phyloP scores from a whole-genome alignment of 2,888 invertebrate species.

The Meliscaeva auricollis region DNA sequence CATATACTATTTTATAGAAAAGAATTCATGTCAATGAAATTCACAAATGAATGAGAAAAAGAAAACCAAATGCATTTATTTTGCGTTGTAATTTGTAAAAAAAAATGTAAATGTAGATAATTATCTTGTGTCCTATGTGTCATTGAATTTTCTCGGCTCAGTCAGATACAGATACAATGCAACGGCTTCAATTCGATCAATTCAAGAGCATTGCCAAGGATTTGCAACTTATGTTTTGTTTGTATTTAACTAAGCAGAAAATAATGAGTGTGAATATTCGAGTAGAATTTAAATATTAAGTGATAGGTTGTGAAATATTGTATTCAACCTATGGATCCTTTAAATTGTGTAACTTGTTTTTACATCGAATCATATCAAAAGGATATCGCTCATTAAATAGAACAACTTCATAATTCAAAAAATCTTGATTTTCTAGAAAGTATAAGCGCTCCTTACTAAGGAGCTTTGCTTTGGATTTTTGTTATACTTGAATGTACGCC shows the following conservation, averaged over 20 bases:
- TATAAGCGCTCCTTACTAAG: too few species aligned
- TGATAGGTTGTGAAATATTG: not conserved
- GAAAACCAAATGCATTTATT: not conserved
- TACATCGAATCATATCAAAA: not conserved
- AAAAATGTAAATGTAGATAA: slow-evolving; percentile 29
- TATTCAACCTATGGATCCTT: not conserved
- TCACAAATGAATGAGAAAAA: slow-evolving; percentile 40
- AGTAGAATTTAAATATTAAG: slow-evolving; percentile 5
- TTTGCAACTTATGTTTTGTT: slow-evolving; percentile 3
- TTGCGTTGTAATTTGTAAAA: slow-evolving; percentile 10
- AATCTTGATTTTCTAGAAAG: not conserved
- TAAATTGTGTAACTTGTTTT: not conserved
- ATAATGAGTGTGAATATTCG: slow-evolving; percentile 36
- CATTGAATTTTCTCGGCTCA: slow-evolving; percentile 24
- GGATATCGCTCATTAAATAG: slow-evolving; percentile 5
- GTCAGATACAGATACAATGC: not conserved
- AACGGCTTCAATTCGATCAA: slow-evolving; percentile 40
- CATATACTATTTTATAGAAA: slow-evolving; percentile 34
- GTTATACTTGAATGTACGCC: too few species aligned
- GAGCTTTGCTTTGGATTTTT: too few species aligned
- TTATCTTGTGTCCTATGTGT: slow-evolving; percentile 24
- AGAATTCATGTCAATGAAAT: slow-evolving; percentile 69
- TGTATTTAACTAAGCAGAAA: not conserved
- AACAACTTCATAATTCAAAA: not conserved
- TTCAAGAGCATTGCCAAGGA: slow-evolving; percentile 70